A percentile compares a stretch with the other conserved stretches of the same genome.
Evolutionary conservation across 2,113 vertebrate genomes (phyloP).

Genomic region (Cyprinodon tularosa): DNA sequence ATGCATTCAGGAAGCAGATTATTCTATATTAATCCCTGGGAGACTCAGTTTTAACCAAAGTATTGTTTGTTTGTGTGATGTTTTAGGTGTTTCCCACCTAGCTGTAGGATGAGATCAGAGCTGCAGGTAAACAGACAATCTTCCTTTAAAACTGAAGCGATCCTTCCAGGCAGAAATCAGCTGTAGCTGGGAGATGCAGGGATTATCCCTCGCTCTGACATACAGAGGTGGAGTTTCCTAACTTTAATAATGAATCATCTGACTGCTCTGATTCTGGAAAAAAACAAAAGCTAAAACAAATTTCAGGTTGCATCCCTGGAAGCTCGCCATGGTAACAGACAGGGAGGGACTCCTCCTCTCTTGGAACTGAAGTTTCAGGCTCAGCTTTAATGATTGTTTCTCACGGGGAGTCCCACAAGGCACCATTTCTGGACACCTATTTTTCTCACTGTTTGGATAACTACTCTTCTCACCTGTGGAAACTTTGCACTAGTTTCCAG

Average conservation of each 20-base stretch:
- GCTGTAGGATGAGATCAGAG: not conserved
- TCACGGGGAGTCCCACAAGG: not conserved
- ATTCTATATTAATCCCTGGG: not conserved
- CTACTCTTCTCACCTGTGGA: not conserved
- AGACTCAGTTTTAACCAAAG: not conserved
- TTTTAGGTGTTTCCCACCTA: not conserved
- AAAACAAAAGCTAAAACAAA: not conserved
- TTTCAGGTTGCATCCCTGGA: not conserved
- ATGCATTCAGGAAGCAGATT: not conserved
- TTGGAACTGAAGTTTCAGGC: too few species aligned
- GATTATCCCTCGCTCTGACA: not conserved
- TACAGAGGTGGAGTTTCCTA: not conserved
- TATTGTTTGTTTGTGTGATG: not conserved
- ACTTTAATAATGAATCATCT: not conserved
- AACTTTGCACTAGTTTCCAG: not conserved
- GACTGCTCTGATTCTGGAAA: not conserved
- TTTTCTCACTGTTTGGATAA: not conserved
- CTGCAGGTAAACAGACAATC: too few species aligned
- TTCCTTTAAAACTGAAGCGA: not conserved
- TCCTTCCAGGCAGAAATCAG: not conserved
- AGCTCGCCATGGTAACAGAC: not conserved
- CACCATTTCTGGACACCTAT: not conserved
- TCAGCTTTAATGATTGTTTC: not conserved
- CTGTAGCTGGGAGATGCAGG: too few species aligned
- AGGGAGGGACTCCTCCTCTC: too few species aligned